These are phyloP conservation scores for Paracentrotus lividus DNA, from an alignment of 53 echinoderm and acorn worm species.

Conservation along the genomic window DNA sequence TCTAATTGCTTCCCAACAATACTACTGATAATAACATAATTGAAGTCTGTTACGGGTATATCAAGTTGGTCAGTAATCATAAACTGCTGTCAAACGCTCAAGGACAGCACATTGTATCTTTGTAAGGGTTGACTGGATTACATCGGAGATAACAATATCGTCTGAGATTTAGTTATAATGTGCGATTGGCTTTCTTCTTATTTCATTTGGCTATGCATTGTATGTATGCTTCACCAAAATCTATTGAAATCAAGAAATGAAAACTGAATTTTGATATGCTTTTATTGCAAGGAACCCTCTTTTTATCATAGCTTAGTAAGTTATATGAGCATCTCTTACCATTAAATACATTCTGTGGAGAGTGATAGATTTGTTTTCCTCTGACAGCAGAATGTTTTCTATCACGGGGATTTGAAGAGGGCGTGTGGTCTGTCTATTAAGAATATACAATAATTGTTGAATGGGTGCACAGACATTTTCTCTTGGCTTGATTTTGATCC, in stretches of 20 bases:
- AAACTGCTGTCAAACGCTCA: slow-evolving; percentile 24
- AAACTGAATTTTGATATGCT: slow-evolving; percentile 3
- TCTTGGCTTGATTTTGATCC: no score
- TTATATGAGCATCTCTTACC: neutral
- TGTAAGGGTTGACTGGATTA: slow-evolving; percentile 33
- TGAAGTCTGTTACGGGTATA: slow-evolving; percentile 64
- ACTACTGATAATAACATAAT: slow-evolving; percentile 59
- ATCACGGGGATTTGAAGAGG: neutral
- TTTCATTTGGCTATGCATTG: neutral
- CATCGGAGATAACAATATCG: neutral
- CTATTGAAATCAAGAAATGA: neutral
- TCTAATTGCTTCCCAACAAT: slow-evolving; percentile 62
- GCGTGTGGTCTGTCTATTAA: neutral
- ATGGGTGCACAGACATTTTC: no score
- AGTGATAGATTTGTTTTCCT: slow-evolving; percentile 13
- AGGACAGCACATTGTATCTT: slow-evolving; percentile 38
- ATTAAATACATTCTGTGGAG: neutral
- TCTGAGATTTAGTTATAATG: slow-evolving; percentile 5
- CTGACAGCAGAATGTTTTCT: neutral
- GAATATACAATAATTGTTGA: no score
- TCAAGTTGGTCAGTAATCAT: slow-evolving; percentile 38
- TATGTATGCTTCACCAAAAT: neutral
- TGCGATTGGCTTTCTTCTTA: neutral
- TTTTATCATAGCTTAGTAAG: slow-evolving; percentile 15
- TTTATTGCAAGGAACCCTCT: neutral